Evolutionary conservation across 2,888 invertebrate genomes (phyloP).

Genomic region (Parnassius apollo): DNA sequence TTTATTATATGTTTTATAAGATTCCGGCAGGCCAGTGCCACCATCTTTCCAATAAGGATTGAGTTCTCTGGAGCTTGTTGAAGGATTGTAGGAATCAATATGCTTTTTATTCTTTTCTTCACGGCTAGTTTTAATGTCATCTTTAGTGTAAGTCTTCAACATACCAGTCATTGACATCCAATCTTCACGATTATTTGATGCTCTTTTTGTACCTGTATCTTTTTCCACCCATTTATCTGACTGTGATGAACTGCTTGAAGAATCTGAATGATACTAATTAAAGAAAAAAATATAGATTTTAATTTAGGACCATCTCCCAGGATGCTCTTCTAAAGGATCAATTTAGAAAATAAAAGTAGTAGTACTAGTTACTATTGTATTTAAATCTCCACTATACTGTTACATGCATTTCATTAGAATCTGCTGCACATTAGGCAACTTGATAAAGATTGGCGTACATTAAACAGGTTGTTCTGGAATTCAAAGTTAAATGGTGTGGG

Average conservation of each 20-base stretch:
- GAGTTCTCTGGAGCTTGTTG: constrained; percentile 87
- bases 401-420: too few species aligned
- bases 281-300: not conserved
- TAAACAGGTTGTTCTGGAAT: too few species aligned
- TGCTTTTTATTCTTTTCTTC: constrained; percentile 76
- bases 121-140: constrained; percentile 70
- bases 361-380: too few species aligned
- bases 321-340: too few species aligned
- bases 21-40: constrained; percentile 89
- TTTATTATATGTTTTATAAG: constrained; percentile 57
- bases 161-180: constrained; percentile 89
- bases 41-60: constrained; percentile 97
- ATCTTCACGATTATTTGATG: constrained; percentile 80
- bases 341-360: too few species aligned
- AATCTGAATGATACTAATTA: constrained; percentile 50
- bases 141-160: constrained; percentile 69
- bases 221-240: constrained; percentile 85
- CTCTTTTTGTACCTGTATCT: constrained; percentile 33
- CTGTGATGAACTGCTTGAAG: constrained; percentile 49
- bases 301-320: too few species aligned
- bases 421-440: too few species aligned
- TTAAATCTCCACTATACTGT: too few species aligned
- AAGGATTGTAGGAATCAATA: constrained; percentile 84
- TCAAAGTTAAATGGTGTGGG: too few species aligned
- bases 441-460: too few species aligned